Evolutionary conservation across 2,113 vertebrate species (phyloP).

Genomic region (Cynoglossus semilaevis): DNA sequence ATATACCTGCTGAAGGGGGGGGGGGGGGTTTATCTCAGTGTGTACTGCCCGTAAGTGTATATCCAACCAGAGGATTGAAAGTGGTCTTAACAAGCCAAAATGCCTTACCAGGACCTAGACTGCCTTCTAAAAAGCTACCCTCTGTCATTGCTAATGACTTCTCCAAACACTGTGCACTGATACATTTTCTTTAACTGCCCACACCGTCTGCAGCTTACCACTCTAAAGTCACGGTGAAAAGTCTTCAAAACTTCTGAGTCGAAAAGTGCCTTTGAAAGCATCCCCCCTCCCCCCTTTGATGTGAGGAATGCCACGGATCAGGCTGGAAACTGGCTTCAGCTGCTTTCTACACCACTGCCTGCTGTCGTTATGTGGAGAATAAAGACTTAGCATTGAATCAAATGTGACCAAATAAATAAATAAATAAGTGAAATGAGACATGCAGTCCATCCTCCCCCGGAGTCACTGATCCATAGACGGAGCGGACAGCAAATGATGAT

Average conservation of each 20-base stretch:
- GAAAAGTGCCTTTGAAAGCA: slow-evolving; percentile 32
- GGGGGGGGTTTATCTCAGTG: too few species aligned
- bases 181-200: neutral
- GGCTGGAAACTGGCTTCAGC: slow-evolving; percentile 33
- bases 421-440: slow-evolving; percentile 5
- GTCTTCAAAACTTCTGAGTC: slow-evolving; percentile 30
- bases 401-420: slow-evolving; percentile 18
- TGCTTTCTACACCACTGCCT: slow-evolving; percentile 8
- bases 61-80: neutral
- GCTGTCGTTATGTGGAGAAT: slow-evolving; percentile 28
- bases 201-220: neutral
- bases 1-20: too few species aligned
- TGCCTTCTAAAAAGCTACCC: slow-evolving; percentile 2
- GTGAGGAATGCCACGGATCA: slow-evolving; percentile 45
- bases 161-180: slow-evolving; percentile 3
- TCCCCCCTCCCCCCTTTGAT: slow-evolving; percentile 26
- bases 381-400: slow-evolving; percentile 26
- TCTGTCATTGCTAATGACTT: slow-evolving; percentile 6
- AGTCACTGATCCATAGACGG: slow-evolving; percentile 22
- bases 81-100: neutral
- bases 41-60: neutral
- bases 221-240: slow-evolving; percentile 20
- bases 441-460: slow-evolving; percentile 2
- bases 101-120: neutral
- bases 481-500: slow-evolving; percentile 35